Percentiles rank a stretch among this genome's conserved stretches.
Conservation (phyloP, 2,797 vertebrate genomes). For the Sebastolobus alascanus region DNA sequence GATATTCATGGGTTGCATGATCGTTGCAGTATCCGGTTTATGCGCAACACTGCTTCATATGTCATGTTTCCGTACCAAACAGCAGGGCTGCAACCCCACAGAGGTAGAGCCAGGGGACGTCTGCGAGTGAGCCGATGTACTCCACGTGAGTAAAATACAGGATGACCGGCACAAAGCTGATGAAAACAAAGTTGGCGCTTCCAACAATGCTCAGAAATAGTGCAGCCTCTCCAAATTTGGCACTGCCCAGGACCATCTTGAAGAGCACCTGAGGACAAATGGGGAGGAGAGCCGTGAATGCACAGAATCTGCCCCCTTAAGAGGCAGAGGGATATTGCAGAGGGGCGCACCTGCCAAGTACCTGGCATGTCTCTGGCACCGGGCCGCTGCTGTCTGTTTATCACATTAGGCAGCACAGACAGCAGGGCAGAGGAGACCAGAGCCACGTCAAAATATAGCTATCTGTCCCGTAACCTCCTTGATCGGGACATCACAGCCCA, state of each 20-base stretch:
- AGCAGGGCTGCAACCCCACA: constrained; percentile 94
- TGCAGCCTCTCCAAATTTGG: constrained; percentile 98
- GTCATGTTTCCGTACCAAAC: constrained; percentile 86
- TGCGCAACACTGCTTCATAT: background rate
- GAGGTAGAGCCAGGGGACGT: constrained; percentile 93
- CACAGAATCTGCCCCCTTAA: constrained; percentile 16
- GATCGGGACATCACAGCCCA: constrained; percentile 42
- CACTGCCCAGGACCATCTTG: constrained; percentile 96
- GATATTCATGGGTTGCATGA: background rate
- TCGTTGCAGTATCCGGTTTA: background rate
- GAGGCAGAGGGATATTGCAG: constrained; percentile 42
- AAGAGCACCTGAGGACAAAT: constrained; percentile 91
- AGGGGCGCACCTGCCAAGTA: constrained; percentile 48
- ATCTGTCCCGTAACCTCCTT: constrained; percentile 46
- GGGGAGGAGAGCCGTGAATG: background rate
- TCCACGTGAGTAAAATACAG: constrained; percentile 97
- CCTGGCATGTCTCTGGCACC: constrained; percentile 56
- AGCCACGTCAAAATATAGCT: constrained; percentile 50
- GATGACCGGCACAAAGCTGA: constrained; percentile 93
- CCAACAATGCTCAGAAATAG: constrained; percentile 94
- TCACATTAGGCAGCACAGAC: constrained; percentile 61
- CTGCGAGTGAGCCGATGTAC: constrained; percentile 90
- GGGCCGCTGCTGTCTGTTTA: constrained; percentile 61
- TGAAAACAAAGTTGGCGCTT: constrained; percentile 92
- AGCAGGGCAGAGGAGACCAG: constrained; percentile 46